These are phyloP conservation scores for Notodonta dromedarius DNA, from an alignment of 2,888 invertebrate genomes.

Conservation along the genomic window DNA sequence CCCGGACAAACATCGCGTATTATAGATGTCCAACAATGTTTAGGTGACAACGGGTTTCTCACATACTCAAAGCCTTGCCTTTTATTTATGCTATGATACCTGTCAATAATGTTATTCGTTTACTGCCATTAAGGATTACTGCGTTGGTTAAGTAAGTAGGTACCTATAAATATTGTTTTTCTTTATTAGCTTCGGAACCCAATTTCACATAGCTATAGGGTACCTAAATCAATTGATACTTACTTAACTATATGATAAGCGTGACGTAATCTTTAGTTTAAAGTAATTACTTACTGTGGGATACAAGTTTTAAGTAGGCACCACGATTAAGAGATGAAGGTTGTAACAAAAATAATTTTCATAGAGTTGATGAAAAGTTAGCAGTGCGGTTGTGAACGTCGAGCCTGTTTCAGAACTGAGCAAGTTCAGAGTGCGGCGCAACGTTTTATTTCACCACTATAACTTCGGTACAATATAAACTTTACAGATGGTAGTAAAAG, in stretches of 20 bases:
- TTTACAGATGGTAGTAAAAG: constrained; percentile 52
- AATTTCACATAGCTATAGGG: no score
- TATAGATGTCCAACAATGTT: constrained; percentile 74
- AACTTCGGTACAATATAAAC: constrained; percentile 65
- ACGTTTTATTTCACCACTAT: constrained; percentile 61
- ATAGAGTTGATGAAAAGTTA: constrained; percentile 73
- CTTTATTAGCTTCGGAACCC: no score
- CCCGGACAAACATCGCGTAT: constrained; percentile 69
- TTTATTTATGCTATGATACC: constrained; percentile 40
- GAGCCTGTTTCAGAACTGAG: constrained; percentile 52
- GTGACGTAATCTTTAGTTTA: background rate
- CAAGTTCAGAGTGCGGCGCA: constrained; percentile 65
- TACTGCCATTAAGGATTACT: no score
- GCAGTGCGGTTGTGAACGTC: constrained; percentile 65
- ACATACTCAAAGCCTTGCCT: constrained; percentile 40
- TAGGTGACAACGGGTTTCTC: constrained; percentile 65
- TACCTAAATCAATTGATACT: no score
- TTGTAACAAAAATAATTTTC: constrained; percentile 21
- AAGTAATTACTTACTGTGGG: background rate
- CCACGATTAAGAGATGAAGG: no score
- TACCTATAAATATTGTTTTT: constrained; percentile 6
- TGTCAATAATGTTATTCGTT: constrained; percentile 32
- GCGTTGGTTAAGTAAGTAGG: background rate
- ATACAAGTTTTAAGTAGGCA: background rate
- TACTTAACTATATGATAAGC: background rate